Evolutionary conservation across 2,888 invertebrate species (phyloP).

Genomic region (Heliconius ismenius): DNA sequence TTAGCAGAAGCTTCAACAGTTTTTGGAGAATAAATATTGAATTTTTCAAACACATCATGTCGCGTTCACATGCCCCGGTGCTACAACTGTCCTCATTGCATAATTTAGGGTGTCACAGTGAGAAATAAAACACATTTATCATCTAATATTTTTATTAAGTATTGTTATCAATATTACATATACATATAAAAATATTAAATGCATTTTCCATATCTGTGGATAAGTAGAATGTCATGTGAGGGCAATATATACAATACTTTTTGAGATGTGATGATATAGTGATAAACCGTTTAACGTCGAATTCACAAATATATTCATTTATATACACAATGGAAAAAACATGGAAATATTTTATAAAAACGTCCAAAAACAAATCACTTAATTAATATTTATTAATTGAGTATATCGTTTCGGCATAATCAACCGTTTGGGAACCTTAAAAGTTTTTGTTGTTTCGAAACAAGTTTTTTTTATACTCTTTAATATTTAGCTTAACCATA

Average conservation of each 20-base stretch:
- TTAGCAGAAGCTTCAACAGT: no score
- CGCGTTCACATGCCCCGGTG: no score
- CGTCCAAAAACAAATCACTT: slow-evolving; percentile 30
- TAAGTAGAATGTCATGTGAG: slow-evolving; percentile 68
- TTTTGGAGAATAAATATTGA: no score
- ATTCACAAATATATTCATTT: slow-evolving; percentile 40
- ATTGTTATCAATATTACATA: slow-evolving; percentile 60
- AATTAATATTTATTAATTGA: slow-evolving; percentile 10
- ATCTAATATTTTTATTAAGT: slow-evolving; percentile 81
- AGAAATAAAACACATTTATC: slow-evolving; percentile 49
- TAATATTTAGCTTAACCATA: background rate
- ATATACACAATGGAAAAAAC: slow-evolving; percentile 42
- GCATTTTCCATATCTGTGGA: slow-evolving; percentile 64
- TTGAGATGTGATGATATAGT: slow-evolving; percentile 55
- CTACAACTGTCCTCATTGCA: no score
- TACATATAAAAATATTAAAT: slow-evolving; percentile 81
- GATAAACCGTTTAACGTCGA: slow-evolving; percentile 49
- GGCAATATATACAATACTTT: slow-evolving; percentile 68
- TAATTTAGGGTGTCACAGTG: background rate
- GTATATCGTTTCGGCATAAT: background rate
- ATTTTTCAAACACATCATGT: no score
- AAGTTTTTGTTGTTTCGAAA: background rate
- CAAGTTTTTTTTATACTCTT: background rate
- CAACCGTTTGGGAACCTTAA: background rate
- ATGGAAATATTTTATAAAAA: slow-evolving; percentile 27